Percentiles rank a stretch among this genome's conserved stretches.
phyloP scores from a whole-genome alignment of 2,888 invertebrate genomes.

The Heliothis peltigera region DNA sequence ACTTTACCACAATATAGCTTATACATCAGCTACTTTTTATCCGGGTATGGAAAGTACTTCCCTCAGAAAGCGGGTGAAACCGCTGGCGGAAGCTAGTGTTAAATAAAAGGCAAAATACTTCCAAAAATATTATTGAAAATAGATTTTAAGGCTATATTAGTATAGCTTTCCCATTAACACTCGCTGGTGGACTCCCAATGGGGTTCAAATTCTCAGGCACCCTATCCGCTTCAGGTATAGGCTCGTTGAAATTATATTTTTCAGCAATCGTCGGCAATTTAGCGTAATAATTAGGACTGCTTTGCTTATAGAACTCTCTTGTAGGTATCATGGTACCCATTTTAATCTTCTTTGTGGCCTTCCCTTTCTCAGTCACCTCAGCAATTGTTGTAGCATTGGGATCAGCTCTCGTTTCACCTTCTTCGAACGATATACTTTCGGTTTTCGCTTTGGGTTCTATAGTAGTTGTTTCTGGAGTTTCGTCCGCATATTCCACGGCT shows the following conservation, averaged over 20 bases:
- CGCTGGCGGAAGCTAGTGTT: no score
- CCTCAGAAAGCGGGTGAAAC: no score
- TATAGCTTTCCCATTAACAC: slow-evolving; percentile 71
- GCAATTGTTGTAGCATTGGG: background rate
- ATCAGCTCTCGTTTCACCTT: slow-evolving; percentile 1
- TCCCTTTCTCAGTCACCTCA: background rate
- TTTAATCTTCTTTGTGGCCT: background rate
- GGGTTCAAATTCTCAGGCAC: slow-evolving; percentile 67
- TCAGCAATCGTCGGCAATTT: slow-evolving; percentile 73
- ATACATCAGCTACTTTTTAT: no score
- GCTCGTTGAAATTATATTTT: slow-evolving; percentile 79
- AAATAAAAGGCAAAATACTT: background rate
- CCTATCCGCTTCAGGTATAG: slow-evolving; percentile 76
- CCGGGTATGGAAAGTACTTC: no score
- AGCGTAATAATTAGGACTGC: slow-evolving; percentile 73
- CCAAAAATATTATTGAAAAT: background rate
- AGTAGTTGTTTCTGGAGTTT: background rate
- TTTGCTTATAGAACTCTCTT: slow-evolving; percentile 66
- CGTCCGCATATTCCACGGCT: background rate
- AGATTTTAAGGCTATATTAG: background rate
- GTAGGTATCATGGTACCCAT: slow-evolving; percentile 69
- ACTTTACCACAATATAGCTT: no score
- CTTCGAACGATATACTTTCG: slow-evolving; percentile 5
- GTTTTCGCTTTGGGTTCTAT: slow-evolving; percentile 5
- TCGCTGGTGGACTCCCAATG: slow-evolving; percentile 65